Percentiles rank a stretch among this genome's conserved stretches.
Evolutionary conservation across 2,888 invertebrate genomes (phyloP).

Genomic region (Pseudolycoriella hygida): DNA sequence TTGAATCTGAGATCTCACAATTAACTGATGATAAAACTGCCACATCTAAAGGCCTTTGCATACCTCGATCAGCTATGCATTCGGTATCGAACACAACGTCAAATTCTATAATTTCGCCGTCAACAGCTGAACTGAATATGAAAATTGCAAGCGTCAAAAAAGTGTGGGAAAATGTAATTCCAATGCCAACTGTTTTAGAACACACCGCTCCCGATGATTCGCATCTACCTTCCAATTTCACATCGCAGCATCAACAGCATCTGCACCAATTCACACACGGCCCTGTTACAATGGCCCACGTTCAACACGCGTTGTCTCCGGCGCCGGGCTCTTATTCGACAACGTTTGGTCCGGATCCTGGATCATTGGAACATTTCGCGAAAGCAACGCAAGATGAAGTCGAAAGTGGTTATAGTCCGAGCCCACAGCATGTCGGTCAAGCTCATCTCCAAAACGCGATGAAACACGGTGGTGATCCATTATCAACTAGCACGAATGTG

Average conservation of each 20-base stretch:
- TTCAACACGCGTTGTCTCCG: constrained; percentile 27
- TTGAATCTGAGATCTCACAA: constrained; percentile 65
- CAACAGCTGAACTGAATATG: constrained; percentile 79
- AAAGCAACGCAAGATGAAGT: constrained; percentile 20
- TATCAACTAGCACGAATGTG: constrained; percentile 47
- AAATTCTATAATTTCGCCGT: constrained; percentile 44
- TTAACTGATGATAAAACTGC: constrained; percentile 48
- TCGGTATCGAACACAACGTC: constrained; percentile 37
- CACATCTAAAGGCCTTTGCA: constrained; percentile 11
- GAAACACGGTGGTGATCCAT: constrained; percentile 28
- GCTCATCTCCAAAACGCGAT: constrained; percentile 29
- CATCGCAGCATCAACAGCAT: constrained; percentile 13
- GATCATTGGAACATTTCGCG: constrained; percentile 26
- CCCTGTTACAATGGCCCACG: constrained; percentile 15
- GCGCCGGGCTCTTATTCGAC: constrained; percentile 22
- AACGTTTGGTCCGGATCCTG: constrained; percentile 28
- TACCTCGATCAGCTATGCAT: constrained; percentile 32
- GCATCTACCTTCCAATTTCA: constrained; percentile 15
- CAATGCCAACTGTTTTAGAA: constrained; percentile 51
- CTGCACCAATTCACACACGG: constrained; percentile 3
- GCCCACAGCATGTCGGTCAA: constrained; percentile 25
- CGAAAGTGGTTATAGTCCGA: constrained; percentile 35
- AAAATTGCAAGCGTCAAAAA: constrained; percentile 85
- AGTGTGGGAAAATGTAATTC: constrained; percentile 54
- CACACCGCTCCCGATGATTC: constrained; percentile 21